Evolutionary conservation across 2,113 vertebrate genomes (phyloP).

Genomic region (Scalopus aquaticus): DNA sequence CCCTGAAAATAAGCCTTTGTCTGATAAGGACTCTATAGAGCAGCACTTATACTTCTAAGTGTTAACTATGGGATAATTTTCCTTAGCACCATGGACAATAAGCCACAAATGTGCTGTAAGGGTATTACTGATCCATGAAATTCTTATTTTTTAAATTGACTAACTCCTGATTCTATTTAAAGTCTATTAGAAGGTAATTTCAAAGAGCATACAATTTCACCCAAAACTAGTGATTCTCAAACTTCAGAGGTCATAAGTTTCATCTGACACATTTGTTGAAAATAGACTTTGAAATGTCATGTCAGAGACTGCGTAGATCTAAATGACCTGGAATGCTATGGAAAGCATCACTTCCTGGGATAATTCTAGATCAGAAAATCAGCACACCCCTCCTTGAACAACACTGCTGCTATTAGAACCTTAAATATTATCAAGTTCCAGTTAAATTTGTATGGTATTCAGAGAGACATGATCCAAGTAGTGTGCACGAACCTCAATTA

Average conservation of each 20-base stretch:
- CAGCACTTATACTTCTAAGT: neutral
- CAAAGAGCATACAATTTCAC: neutral
- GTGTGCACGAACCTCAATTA: neutral
- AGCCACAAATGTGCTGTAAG: constrained; percentile 25
- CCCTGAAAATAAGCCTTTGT: neutral
- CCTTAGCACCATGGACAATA: neutral
- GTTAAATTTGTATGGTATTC: neutral
- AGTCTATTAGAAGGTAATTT: neutral
- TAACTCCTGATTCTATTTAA: constrained; percentile 21
- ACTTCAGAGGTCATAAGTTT: neutral
- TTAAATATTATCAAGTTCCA: neutral
- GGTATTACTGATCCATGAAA: neutral
- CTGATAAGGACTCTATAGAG: neutral
- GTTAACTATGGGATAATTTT: neutral
- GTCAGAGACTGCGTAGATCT: neutral
- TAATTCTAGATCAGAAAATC: neutral
- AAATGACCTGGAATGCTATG: no score
- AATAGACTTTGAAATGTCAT: neutral
- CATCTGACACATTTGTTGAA: neutral
- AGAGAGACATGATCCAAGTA: neutral
- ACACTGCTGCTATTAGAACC: neutral
- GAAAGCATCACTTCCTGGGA: neutral
- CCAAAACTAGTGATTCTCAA: neutral
- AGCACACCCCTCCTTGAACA: neutral
- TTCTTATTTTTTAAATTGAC: constrained; percentile 12